Base-by-base conservation (phyloP, 1,140 invertebrate genomes). In the Nasonia giraulti region DNA sequence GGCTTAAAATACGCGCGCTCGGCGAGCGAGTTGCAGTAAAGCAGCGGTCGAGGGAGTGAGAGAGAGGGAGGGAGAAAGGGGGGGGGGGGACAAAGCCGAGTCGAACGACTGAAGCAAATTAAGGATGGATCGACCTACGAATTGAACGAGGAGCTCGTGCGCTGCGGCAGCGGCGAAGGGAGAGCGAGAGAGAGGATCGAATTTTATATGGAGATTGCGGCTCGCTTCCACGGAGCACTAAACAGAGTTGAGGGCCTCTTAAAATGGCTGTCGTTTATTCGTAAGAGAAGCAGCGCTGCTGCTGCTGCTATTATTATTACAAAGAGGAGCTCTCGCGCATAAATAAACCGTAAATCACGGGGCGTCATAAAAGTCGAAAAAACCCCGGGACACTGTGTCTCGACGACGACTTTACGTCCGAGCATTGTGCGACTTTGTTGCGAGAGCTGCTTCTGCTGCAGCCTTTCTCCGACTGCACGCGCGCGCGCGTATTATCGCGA, bases 311-410 rank as follows among this genome's bases (percentile, higher is more conserved):
- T 90, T 89, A 88, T 89, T 89, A 89, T 89, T 88, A 88, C 87
- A 88, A 87, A 90, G 88, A 88, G 88, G 86, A 87, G 87, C 44
- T 40, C 83, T 80, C 81, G 80, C 90, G 91, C 91, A 92, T 91
- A 92, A 92, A 92, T 92, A 92, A 92, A 92, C 87, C 91, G 88
- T 92, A 92, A 92, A 92, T 92, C 91, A 92, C 83, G 81, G 82
- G 78, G 85, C 87, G 87, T 89, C 90, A 87, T 91, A 92, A 92
- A 92, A 71, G 89, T 89, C 79, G 73, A 81, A 89, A 89, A 90
- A 90, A 86, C 87, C 88, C 88, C 88, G 88, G 91, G 91, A 91
- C 90, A 91, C 88, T 90, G 90, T 88, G 80, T 79, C 55, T 78
- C 77, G 86, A 75, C 83, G 17, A 50, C 74, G 62, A 83, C 47